These are phyloP conservation scores for Knipowitschia caucasica DNA, from an alignment of 2,797 vertebrate species.

Conservation along the genomic window DNA sequence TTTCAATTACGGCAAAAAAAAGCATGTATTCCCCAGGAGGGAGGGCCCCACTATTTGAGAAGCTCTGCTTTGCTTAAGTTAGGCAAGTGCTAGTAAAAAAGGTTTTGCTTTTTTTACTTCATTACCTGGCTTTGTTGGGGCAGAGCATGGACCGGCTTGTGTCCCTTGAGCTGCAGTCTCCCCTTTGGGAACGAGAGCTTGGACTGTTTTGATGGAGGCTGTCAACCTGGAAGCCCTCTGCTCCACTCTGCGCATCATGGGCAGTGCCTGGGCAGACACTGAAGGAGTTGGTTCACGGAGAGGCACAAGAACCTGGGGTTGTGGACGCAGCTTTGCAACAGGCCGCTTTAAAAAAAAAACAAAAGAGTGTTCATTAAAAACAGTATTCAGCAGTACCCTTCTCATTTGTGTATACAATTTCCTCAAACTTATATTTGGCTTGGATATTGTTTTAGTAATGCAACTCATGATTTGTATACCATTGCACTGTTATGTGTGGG, in stretches of 20 bases:
- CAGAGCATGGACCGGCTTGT: slow-evolving; percentile 6
- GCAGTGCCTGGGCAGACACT: slow-evolving; percentile 1
- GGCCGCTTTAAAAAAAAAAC: slow-evolving; percentile 24
- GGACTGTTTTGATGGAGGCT: slow-evolving; percentile 58
- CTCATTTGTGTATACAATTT: too few species aligned
- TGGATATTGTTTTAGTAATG: too few species aligned
- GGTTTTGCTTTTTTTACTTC: too few species aligned
- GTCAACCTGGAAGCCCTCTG: slow-evolving; percentile 55
- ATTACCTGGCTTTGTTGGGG: slow-evolving; percentile 23
- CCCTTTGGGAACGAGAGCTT: slow-evolving; percentile 51
- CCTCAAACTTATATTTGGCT: too few species aligned
- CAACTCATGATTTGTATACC: too few species aligned
- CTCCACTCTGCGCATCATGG: slow-evolving; percentile 49
- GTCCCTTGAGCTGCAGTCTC: slow-evolving; percentile 28
- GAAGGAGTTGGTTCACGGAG: slow-evolving; percentile 46
- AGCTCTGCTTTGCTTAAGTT: too few species aligned
- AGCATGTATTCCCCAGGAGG: too few species aligned
- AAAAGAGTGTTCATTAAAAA: neutral
- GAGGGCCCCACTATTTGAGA: too few species aligned
- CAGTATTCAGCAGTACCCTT: too few species aligned
- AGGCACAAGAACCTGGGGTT: slow-evolving; percentile 65
- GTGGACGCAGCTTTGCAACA: slow-evolving; percentile 49
- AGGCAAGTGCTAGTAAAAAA: too few species aligned
- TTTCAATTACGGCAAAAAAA: too few species aligned
- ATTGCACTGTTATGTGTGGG: too few species aligned